A percentile compares a stretch with the other conserved stretches of the same genome.
These are phyloP conservation scores for Grammomys surdaster DNA, from an alignment of 2,113 vertebrate genomes.

Conservation along the genomic window DNA sequence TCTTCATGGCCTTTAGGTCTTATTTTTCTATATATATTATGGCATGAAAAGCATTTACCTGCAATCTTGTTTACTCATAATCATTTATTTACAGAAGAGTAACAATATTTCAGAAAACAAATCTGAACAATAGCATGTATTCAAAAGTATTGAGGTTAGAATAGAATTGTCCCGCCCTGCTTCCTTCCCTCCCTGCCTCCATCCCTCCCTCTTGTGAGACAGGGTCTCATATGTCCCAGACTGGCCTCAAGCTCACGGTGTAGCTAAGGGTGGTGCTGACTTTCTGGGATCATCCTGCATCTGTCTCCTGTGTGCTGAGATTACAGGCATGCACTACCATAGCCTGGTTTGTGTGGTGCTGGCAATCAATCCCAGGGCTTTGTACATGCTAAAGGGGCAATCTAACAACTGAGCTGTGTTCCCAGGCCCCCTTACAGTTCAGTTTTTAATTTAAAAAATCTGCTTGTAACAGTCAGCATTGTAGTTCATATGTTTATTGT, in stretches of 20 bases:
- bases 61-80: background rate
- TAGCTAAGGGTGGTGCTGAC: background rate
- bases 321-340: background rate
- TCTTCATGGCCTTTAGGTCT: background rate
- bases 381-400: background rate
- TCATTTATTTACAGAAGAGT: background rate
- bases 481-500: background rate
- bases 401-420: background rate
- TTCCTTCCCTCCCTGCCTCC: too few relatives aligned
- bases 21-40: background rate
- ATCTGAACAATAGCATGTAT: background rate
- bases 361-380: too few relatives aligned
- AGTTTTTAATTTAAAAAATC: background rate
- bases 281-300: background rate
- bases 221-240: background rate
- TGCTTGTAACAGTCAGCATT: background rate
- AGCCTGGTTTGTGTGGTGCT: background rate
- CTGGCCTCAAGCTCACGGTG: background rate
- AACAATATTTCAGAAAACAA: slow-evolving; percentile 42
- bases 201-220: background rate
- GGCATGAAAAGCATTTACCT: background rate
- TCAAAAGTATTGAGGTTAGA: background rate
- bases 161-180: background rate
- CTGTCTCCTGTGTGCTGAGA: background rate
- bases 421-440: background rate